Evolutionary conservation across 2,113 vertebrate species (phyloP), one percentile per base, ranked within the genome.

Genomic region (Ictalurus punctatus): DNA sequence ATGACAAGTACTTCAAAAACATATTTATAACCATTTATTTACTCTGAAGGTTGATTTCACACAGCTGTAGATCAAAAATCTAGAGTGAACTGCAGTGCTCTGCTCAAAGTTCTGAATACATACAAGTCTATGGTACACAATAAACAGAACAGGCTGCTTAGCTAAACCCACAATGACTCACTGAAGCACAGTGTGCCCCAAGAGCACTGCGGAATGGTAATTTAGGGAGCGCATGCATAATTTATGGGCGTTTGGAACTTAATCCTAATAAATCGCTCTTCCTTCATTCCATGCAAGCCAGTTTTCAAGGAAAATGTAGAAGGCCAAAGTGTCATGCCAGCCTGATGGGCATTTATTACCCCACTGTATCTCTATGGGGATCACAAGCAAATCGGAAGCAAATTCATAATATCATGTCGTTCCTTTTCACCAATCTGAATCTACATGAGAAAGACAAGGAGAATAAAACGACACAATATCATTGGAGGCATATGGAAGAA

Each of bases 231-330:
- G 87, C 92, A 94, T 95, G 93, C 93, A 96, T 96, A 95, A 95
- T 96, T 93, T 90, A 96, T 93, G 86, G 61, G 87, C 92, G 93
- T 94, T 93, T 93, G 90, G 92, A 93, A 93, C 93, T 94, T 95
- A 95, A 96, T 96, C 93, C 94, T 93, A 93, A 95, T 96, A 95
- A 95, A 96, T 96, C 94, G 94, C 86, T 86, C 85, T 90, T 91
- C 86, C 92, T 89, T 86, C 79, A 87, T 91, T 92, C 91, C 80
- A 91, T 93, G 93, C 91, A 89, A 94, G 87, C 90, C 90, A 91
- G 94, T 94, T 93, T 83, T 92, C 90, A 71, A 87, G 69, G 86
- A 67, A 90, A 90, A 84, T 89, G 17, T 83, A 85, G 56, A 92
- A 92, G 92, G 92, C 92, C 73, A 83, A 89, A 87, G 86, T 86